phyloP scores from a whole-genome alignment of 2,113 vertebrate species.

The Stegastes partitus region DNA sequence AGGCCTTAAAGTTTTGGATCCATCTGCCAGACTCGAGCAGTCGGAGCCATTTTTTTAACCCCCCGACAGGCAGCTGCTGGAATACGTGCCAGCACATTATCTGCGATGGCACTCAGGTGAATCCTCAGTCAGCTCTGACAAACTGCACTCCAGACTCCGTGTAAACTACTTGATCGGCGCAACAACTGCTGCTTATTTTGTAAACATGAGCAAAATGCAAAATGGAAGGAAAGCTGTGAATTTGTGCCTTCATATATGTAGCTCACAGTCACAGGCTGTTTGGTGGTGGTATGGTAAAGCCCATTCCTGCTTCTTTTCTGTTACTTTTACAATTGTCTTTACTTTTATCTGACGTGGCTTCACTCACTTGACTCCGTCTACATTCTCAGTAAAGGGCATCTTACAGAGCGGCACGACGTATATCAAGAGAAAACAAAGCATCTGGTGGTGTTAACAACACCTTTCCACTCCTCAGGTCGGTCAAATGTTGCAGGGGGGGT shows the following conservation, averaged over 20 bases:
- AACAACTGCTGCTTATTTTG: not conserved
- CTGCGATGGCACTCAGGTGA: conserved; percentile 1
- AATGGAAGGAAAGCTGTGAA: no score
- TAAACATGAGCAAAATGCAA: not conserved
- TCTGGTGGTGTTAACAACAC: conserved; percentile 7
- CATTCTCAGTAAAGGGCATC: not conserved
- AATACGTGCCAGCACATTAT: not conserved
- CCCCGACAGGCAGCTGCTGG: not conserved
- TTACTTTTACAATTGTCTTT: no score
- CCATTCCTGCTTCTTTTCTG: no score
- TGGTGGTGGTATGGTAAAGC: no score
- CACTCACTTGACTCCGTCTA: not conserved
- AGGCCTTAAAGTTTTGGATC: conserved; percentile 6
- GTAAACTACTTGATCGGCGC: not conserved
- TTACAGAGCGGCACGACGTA: conserved; percentile 4
- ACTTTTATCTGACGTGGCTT: not conserved
- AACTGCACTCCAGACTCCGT: not conserved
- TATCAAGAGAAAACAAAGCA: conserved; percentile 2
- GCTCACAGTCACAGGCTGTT: no score
- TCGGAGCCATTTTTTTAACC: not conserved
- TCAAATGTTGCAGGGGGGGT: conserved; percentile 16
- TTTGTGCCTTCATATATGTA: no score
- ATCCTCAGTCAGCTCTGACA: not conserved
- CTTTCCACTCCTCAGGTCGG: conserved; percentile 30
- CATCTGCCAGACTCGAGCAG: conserved; percentile 4